Conservation (phyloP, 2,113 vertebrate species). For the Lagopus muta region DNA sequence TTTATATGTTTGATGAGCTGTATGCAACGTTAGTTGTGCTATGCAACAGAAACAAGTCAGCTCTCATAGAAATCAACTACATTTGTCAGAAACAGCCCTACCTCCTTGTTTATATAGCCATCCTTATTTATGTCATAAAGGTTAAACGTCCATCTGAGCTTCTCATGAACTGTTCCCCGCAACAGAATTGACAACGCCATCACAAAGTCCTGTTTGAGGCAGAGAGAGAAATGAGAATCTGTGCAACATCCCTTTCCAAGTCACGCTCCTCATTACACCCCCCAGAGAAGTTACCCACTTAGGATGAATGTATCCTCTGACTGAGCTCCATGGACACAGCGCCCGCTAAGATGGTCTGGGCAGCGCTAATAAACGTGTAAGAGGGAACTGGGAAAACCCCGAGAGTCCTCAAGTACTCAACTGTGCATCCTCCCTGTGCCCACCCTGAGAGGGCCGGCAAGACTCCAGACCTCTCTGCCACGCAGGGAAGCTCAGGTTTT, state of each 20-base stretch:
- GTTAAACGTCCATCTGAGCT: constrained; percentile 97
- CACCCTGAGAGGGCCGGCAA: neutral
- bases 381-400: neutral
- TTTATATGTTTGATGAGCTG: neutral
- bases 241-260: neutral
- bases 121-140: constrained; percentile 98
- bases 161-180: constrained; percentile 91
- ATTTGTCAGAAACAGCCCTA: constrained; percentile 47
- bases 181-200: constrained; percentile 92
- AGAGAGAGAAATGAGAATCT: constrained; percentile 10
- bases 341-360: neutral
- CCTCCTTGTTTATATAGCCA: constrained; percentile 97
- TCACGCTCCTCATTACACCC: neutral
- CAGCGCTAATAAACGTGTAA: neutral
- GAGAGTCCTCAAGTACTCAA: neutral
- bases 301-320: neutral
- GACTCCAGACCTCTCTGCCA: neutral
- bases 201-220: constrained; percentile 89
- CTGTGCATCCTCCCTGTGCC: neutral
- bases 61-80: neutral
- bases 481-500: neutral
- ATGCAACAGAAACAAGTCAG: neutral
- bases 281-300: neutral
- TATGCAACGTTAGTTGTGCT: neutral
- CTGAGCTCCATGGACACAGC: neutral